Base-by-base conservation (phyloP, 2,797 vertebrate genomes). In the Tiaroga cobitis region DNA sequence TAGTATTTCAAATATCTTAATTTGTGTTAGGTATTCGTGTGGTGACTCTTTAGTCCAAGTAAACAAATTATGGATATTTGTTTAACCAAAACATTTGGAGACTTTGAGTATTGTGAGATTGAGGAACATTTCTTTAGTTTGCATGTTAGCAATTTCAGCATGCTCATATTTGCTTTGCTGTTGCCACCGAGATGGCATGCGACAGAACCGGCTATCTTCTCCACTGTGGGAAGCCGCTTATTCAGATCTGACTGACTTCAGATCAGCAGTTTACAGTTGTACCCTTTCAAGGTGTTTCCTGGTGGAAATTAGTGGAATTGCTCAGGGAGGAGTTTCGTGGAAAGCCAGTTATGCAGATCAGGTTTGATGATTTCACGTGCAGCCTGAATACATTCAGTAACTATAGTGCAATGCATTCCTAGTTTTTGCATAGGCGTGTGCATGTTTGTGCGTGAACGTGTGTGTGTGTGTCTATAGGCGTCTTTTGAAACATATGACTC, bases 181-280 rank as follows among this genome's bases (percentile, higher is more conserved):
- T n/a, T 76, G 39, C 41, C 49, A 56, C 43, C 7, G 10, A 74
- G 51, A 78, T 11, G 41, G 84, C 75, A 87, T 91, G 88, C 61
- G 39, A 87, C 85, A 86, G 81, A 88, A 90, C 88, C 69, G 83
- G 83, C 88, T 86, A 34, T 72, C n/a, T 76, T 32, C 69, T 63
- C 59, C 51, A 26, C 61, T 19, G 51, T 63, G 70, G 59, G 49
- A 15, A 19, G 16, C 39, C n/a, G 5, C 43, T 43, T 37, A 61
- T 37, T 46, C 63, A 63, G n/a, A 54, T 59, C 16, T 75, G 24
- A 61, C 59, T 69, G 72, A 69, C 7, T 26, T 70, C 49, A 83
- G 68, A 82, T 46, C 67, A 61, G 34, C 67, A 69, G 34, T 78
- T 74, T 24, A 75, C 46, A 18, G 29, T 32, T 77, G 19, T 39